These are phyloP conservation scores for Donacobius atricapilla DNA, from an alignment of 2,113 vertebrate species.

Conservation along the genomic window DNA sequence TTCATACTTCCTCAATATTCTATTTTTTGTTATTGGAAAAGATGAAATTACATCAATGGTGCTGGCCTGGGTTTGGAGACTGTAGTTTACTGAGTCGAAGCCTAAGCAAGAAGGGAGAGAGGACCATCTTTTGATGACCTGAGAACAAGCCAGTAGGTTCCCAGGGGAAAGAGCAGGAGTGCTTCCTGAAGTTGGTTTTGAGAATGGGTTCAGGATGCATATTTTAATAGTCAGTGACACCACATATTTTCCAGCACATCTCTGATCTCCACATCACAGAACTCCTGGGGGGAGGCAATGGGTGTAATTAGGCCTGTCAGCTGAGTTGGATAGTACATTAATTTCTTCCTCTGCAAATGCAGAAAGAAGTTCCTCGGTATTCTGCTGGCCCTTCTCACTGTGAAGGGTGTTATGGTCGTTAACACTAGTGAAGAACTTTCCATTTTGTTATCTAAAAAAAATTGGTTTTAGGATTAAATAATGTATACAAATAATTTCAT, in stretches of 20 bases:
- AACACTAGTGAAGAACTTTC: neutral
- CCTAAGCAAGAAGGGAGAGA: neutral
- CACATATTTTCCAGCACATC: neutral
- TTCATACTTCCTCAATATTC: neutral
- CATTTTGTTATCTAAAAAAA: neutral
- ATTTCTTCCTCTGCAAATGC: neutral
- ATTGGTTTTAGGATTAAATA: neutral
- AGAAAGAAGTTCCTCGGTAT: neutral
- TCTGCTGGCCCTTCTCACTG: neutral
- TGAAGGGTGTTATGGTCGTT: neutral
- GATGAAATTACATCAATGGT: neutral
- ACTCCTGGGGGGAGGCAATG: neutral
- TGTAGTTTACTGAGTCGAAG: neutral
- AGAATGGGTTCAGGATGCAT: neutral
- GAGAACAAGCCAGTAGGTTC: neutral
- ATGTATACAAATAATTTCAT: neutral
- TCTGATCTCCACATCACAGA: neutral
- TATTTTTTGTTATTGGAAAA: neutral
- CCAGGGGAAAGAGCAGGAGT: neutral
- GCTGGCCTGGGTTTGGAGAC: neutral
- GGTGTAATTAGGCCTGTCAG: neutral
- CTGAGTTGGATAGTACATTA: neutral
- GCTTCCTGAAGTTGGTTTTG: neutral
- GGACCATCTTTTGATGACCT: neutral
- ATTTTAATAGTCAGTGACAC: neutral